Evolutionary conservation across 2,797 vertebrate species (phyloP).

Genomic region (Rhabdophis nuchalis): DNA sequence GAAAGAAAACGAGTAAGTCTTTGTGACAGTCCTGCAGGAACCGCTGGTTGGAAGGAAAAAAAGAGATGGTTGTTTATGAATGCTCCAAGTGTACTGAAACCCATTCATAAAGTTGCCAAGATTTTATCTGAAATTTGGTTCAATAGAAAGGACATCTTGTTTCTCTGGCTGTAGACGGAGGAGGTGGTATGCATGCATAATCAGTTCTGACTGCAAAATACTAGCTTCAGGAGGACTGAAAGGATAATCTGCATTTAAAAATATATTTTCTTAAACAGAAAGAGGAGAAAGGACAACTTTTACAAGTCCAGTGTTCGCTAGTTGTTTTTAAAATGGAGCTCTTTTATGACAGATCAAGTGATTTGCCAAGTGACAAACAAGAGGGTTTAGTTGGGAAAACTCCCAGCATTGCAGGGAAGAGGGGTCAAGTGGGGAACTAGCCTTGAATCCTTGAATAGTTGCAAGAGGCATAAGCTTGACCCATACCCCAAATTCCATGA

Average conservation of each 20-base stretch:
- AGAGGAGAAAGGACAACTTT: neutral
- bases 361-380: neutral
- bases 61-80: conserved; percentile 40
- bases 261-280: neutral
- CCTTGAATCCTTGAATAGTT: neutral
- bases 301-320: neutral
- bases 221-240: neutral
- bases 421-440: neutral
- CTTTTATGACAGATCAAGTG: neutral
- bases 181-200: conserved; percentile 49
- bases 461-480: neutral
- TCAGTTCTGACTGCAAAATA: conserved; percentile 5
- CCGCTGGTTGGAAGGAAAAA: neutral
- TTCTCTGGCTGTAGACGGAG: conserved; percentile 53
- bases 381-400: neutral
- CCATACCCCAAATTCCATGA: neutral
- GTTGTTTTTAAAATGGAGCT: neutral
- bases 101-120: conserved; percentile 39
- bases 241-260: conserved; percentile 3
- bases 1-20: conserved; percentile 39
- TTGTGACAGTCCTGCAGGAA: conserved; percentile 25
- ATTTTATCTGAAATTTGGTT: conserved; percentile 52
- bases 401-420: neutral
- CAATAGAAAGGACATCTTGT: conserved; percentile 41
- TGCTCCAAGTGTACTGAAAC: conserved; percentile 25